These are phyloP conservation scores for Misgurnus anguillicaudatus DNA, from an alignment of 2,113 vertebrate genomes.

Conservation along the genomic window DNA sequence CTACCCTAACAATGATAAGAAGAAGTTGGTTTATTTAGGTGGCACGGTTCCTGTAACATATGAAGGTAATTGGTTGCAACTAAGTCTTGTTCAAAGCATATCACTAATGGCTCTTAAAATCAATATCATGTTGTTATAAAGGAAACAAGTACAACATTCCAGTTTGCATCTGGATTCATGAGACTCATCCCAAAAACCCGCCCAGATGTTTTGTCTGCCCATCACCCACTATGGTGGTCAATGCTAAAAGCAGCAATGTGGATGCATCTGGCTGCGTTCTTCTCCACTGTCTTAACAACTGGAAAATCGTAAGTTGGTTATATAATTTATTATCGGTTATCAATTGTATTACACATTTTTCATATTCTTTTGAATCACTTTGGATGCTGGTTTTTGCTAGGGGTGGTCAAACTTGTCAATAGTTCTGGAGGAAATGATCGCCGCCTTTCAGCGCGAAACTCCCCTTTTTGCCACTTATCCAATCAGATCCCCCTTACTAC, in stretches of 20 bases:
- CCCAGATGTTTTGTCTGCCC: conserved; percentile 73
- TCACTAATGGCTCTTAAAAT: neutral
- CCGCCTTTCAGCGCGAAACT: conserved; percentile 68
- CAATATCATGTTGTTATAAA: conserved; percentile 37
- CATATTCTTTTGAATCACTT: neutral
- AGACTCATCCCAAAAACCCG: conserved; percentile 68
- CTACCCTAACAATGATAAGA: conserved; percentile 69
- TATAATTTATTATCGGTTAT: neutral
- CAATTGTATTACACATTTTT: neutral
- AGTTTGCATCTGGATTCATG: conserved; percentile 76
- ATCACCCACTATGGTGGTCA: conserved; percentile 69
- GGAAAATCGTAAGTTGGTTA: conserved; percentile 64
- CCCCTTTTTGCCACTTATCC: conserved; percentile 66
- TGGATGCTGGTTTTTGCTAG: conserved; percentile 53
- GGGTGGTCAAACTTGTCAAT: conserved; percentile 66
- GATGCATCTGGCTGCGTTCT: conserved; percentile 63
- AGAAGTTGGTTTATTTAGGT: conserved; percentile 67
- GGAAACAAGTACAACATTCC: conserved; percentile 73
- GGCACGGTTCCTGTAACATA: conserved; percentile 72
- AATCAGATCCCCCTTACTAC: neutral
- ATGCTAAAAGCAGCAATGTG: conserved; percentile 66
- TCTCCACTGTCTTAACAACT: conserved; percentile 64
- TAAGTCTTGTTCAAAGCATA: too few relatives aligned
- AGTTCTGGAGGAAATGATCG: conserved; percentile 72
- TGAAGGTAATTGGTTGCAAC: conserved; percentile 63